These are phyloP conservation scores for Ptychodera flava DNA, from an alignment of 35 echinoderm and acorn worm species.

Conservation along the genomic window DNA sequence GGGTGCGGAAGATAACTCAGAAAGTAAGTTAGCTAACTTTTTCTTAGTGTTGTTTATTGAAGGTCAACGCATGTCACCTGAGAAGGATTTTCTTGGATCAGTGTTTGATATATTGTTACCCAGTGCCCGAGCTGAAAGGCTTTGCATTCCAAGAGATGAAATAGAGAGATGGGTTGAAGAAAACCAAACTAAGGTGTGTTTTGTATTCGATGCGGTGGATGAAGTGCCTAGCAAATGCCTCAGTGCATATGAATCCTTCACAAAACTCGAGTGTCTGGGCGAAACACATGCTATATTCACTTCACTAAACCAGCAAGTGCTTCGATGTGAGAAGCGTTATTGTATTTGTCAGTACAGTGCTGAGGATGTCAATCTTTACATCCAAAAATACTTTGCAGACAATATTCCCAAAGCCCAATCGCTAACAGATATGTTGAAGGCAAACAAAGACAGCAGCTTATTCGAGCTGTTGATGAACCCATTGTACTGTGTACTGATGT, in stretches of 20 bases:
- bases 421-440: not conserved
- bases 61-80: not conserved
- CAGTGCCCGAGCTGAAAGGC: not conserved
- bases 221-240: not conserved
- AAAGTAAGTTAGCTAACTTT: not conserved
- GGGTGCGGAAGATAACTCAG: not conserved
- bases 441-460: not conserved
- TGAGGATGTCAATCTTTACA: not conserved
- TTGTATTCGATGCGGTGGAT: not conserved
- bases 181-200: not conserved
- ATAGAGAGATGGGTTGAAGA: not conserved
- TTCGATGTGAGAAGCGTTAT: not conserved
- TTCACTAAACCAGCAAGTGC: not conserved
- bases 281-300: not conserved
- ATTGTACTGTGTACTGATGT: not conserved
- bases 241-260: not conserved
- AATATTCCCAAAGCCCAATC: not conserved
- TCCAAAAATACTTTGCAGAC: not conserved
- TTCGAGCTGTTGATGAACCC: not conserved
- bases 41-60: not conserved
- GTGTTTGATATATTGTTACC: not conserved
- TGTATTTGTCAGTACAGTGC: not conserved
- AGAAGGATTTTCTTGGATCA: not conserved
- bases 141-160: not conserved
- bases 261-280: not conserved